Conservation (phyloP, 2,113 vertebrate species). For the Panthera uncia region DNA sequence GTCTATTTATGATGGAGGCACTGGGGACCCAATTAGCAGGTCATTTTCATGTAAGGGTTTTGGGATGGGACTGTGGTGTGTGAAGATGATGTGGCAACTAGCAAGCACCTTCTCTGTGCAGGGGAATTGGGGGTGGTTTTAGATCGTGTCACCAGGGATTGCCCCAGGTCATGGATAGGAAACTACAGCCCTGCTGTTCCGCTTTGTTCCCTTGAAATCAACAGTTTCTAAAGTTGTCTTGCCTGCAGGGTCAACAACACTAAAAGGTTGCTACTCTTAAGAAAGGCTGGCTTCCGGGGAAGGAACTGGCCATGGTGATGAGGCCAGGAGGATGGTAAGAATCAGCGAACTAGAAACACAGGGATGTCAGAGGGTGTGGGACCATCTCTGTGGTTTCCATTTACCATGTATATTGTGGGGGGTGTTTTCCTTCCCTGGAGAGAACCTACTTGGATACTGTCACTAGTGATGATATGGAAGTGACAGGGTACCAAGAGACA, state of each 20-base stretch:
- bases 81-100: neutral
- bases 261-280: neutral
- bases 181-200: neutral
- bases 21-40: constrained; percentile 71
- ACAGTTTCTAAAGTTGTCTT: neutral
- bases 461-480: neutral
- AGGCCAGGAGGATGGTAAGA: neutral
- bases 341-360: neutral
- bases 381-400: neutral
- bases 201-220: neutral
- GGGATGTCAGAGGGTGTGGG: neutral
- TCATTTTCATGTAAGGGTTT: constrained; percentile 39
- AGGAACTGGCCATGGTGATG: neutral
- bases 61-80: constrained; percentile 29
- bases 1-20: constrained; percentile 55
- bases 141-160: neutral
- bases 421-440: neutral
- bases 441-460: neutral
- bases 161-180: neutral
- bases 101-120: neutral
- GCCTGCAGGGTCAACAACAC: neutral
- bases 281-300: neutral
- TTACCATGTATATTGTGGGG: neutral
- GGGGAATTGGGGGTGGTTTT: neutral
- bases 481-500: neutral